These are phyloP conservation scores for Falco peregrinus DNA, from an alignment of 2,797 vertebrate genomes.

Conservation along the genomic window DNA sequence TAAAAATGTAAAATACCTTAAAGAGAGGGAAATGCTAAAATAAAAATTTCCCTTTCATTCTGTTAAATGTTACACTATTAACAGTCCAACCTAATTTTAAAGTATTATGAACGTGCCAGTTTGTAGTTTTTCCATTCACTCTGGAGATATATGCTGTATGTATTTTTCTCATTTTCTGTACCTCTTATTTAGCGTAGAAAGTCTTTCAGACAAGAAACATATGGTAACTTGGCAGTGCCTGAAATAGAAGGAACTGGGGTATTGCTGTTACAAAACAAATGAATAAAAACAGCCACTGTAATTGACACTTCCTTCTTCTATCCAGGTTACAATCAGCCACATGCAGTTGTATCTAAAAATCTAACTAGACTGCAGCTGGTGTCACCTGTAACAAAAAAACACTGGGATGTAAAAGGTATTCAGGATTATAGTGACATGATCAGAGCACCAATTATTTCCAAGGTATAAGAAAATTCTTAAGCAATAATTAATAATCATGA, in stretches of 20 bases:
- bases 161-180: neutral
- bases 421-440: neutral
- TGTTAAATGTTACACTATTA: neutral
- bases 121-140: neutral
- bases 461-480: neutral
- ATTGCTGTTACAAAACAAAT: neutral
- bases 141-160: neutral
- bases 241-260: neutral
- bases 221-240: neutral
- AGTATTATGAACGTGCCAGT: neutral
- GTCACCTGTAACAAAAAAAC: neutral
- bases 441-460: neutral
- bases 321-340: neutral
- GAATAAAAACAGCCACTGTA: neutral
- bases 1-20: neutral
- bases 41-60: neutral
- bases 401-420: neutral
- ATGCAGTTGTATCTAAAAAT: neutral
- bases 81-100: neutral
- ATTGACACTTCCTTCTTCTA: neutral
- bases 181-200: neutral
- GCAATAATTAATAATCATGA: neutral
- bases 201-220: neutral
- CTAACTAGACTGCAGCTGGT: neutral
- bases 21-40: neutral